Evolutionary conservation across 2,113 vertebrate species (phyloP), one percentile per base, ranked within the genome.

Genomic region (Hystrix brachyura): DNA sequence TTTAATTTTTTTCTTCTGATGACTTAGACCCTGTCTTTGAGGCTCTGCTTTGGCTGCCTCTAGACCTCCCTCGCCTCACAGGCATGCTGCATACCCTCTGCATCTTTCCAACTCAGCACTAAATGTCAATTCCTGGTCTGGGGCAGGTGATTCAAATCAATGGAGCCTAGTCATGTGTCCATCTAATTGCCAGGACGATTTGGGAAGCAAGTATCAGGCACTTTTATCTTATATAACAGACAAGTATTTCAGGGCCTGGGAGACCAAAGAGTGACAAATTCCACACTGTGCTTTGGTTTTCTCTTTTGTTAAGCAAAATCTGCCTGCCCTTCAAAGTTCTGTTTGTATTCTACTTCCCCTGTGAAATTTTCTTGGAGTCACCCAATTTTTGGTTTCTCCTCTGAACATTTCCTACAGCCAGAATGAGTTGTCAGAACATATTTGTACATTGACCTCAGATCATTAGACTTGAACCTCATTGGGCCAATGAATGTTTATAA

Each of bases 31-130:
- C 60, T 79, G 55, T 2, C 62, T 14, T 62, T 14, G 18, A 84
- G 4, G 19, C 65, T 59, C n/a, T 57, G 74, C 7, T 27, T 43
- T 38, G 60, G 21, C 76, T 23, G 12, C 32, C 10, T 71, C 59
- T 55, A 34, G 11, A 55, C 48, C 29, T 1, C 19, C 4, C 25
- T 15, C 0, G 0, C 29, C 25, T 38, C 55, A 34, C 32, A 27
- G 7, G 2, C 48, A 11, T 13, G 8, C 60, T 15, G 12, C 17
- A 1, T 0, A 15, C 8, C 51, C 11, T 59, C 15, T 51, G 65
- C n/a, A 86, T 57, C 51, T 38, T 82, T 32, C 55, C 0, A 4
- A 21, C 19, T 12, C 8, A 4, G 74, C 38, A 4, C 46, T 46
- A 4, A 19, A 17, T 5, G 13, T 17, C 0, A 7, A 43, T 3